phyloP scores from a whole-genome alignment of 1,140 invertebrate species.

The Aphelenchoides besseyi region DNA sequence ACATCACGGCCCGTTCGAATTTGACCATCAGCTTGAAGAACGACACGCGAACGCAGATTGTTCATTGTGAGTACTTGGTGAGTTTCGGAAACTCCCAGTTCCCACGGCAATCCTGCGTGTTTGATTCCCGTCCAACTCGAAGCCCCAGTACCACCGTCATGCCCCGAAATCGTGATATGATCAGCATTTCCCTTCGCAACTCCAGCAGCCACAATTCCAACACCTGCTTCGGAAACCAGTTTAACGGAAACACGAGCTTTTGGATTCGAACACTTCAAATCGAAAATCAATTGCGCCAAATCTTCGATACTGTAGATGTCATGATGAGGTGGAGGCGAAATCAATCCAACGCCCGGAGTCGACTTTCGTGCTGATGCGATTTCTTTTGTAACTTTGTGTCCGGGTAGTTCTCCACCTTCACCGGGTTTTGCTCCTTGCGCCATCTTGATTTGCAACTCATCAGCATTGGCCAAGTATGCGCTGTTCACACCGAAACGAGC shows the following conservation, averaged over 20 bases:
- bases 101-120: slow-evolving; percentile 92
- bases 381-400: slow-evolving; percentile 83
- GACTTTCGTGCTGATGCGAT: slow-evolving; percentile 92
- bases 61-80: slow-evolving; percentile 91
- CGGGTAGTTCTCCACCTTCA: slow-evolving; percentile 87
- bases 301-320: slow-evolving; percentile 99
- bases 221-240: slow-evolving; percentile 94
- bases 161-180: slow-evolving; percentile 95
- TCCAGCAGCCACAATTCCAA: slow-evolving; percentile 93
- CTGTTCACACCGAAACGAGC: slow-evolving; percentile 96
- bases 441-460: slow-evolving; percentile 96
- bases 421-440: slow-evolving; percentile 96
- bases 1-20: slow-evolving; percentile 90
- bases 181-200: slow-evolving; percentile 98
- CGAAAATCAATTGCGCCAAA: slow-evolving; percentile 94
- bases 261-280: slow-evolving; percentile 95
- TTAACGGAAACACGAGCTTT: slow-evolving; percentile 91
- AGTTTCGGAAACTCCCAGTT: slow-evolving; percentile 91
- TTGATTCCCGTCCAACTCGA: slow-evolving; percentile 84
- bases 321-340: slow-evolving; percentile 96
- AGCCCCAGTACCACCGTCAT: slow-evolving; percentile 95
- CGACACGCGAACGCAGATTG: slow-evolving; percentile 85
- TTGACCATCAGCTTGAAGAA: slow-evolving; percentile 91
- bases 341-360: slow-evolving; percentile 91
- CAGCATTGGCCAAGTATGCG: slow-evolving; percentile 89